Base-by-base conservation (phyloP, 2,888 invertebrate genomes). In the Bembecia ichneumoniformis region DNA sequence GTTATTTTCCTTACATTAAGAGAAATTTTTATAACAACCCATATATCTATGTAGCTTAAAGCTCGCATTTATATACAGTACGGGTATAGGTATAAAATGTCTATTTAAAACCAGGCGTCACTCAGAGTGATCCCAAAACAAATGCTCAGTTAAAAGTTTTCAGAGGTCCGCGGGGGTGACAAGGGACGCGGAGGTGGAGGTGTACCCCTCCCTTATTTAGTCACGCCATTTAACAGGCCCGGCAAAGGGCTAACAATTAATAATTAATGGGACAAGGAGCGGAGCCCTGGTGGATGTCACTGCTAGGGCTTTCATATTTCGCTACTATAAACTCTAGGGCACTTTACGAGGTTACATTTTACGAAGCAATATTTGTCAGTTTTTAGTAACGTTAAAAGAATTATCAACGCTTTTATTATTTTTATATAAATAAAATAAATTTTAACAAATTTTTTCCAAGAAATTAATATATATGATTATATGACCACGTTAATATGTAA, bases 231-330 rank as follows among this genome's bases (percentile, higher is more conserved):
- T 82, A 77, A 72, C 80, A 50, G 52, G 51, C 71, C 69, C 69
- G 73, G 70, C 76, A 80, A 82, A 84, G 82, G 84, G 82, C 76
- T 80, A 60, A 63, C 58, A 56, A 74, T 84, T 77, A 81, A 82
- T 81, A 48, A 58, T 58, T 56, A 47, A 56, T 40, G 43, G 20
- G 16, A 48, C 47, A 59, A 62, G 59, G 63, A 62, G 59, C 58
- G 58, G 63, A 60, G 59, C 58, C 60, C 44, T 46, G 14, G 44
- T 15, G 49, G 52, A 51, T 53, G 52, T 53, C 51, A 53, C 51
- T 47, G 60, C 59, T 60, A 61, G 63, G 59, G 55, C 58, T 54
- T 49, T 57, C 55, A 62, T 61, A 61, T 63, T 63, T 59, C 52
- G 55, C 28, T 28, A 28, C 28, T 52, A n/a, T n/a, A 53, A 28